Conservation (phyloP, 2,888 invertebrate species). For the Aporophyla nigra region DNA sequence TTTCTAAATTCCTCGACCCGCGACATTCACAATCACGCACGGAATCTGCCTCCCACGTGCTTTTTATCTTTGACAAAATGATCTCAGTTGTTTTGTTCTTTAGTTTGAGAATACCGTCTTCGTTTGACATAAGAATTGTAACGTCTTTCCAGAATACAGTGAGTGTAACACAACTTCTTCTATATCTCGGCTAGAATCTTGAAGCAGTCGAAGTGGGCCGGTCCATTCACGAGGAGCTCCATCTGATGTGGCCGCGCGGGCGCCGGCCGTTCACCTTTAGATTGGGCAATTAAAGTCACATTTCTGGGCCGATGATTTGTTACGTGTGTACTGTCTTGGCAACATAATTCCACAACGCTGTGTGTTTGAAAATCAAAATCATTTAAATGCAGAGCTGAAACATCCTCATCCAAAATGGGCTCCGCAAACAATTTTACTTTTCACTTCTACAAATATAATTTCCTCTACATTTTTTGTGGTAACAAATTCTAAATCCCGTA, state of each 20-base stretch:
- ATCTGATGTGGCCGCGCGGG: constrained; percentile 72
- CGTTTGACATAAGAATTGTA: constrained; percentile 50
- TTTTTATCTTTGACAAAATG: constrained; percentile 54
- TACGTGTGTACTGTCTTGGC: constrained; percentile 59
- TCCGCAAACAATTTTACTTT: constrained; percentile 58
- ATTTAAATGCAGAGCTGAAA: constrained; percentile 53
- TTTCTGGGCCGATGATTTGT: constrained; percentile 72
- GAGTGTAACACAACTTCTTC: constrained; percentile 65
- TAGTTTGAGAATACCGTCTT: constrained; percentile 36
- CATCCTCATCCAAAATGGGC: constrained; percentile 58
- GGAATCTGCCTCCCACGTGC: constrained; percentile 60
- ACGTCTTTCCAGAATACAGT: constrained; percentile 66
- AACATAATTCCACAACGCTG: constrained; percentile 61
- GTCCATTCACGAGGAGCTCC: constrained; percentile 83
- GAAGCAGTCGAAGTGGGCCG: constrained; percentile 75
- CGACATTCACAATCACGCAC: constrained; percentile 65
- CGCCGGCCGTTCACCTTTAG: constrained; percentile 79
- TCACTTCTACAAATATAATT: constrained; percentile 58
- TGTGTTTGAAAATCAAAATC: constrained; percentile 54
- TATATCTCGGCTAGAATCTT: constrained; percentile 73
- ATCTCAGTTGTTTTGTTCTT: constrained; percentile 45
- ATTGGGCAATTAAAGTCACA: constrained; percentile 79
- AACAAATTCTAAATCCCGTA: constrained; percentile 70
- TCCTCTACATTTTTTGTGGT: constrained; percentile 64
- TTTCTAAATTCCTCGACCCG: constrained; percentile 65